Evolutionary conservation across 2,888 invertebrate species (phyloP).

Genomic region (Cryptops parisi): DNA sequence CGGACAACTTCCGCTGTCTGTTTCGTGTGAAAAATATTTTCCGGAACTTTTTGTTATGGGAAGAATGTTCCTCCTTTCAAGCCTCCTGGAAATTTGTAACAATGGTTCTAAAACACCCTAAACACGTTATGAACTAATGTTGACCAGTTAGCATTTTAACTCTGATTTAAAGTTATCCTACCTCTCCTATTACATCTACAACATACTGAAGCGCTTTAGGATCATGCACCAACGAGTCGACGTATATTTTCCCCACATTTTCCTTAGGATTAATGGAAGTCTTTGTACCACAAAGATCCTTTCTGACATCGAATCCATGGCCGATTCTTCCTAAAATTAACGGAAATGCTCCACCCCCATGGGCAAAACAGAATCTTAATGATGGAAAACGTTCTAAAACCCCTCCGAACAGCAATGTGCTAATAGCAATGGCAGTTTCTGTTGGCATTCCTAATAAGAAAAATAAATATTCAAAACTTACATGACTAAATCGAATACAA

Average conservation of each 20-base stretch:
- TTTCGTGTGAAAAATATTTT: too few species aligned
- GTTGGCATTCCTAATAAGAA: slow-evolving; percentile 38
- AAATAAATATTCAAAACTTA: background rate
- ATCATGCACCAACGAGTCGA: slow-evolving; percentile 40
- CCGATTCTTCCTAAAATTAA: slow-evolving; percentile 39
- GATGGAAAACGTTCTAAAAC: slow-evolving; percentile 34
- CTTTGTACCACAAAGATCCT: slow-evolving; percentile 40
- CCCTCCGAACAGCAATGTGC: slow-evolving; percentile 39
- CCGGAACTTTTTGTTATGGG: too few species aligned
- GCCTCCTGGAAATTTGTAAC: too few species aligned
- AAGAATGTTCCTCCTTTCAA: too few species aligned
- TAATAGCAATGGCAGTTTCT: slow-evolving; percentile 40
- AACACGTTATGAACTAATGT: too few species aligned
- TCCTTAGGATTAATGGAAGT: slow-evolving; percentile 30
- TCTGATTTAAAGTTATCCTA: too few species aligned
- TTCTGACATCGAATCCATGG: slow-evolving; percentile 35
- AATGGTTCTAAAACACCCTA: too few species aligned
- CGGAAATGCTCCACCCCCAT: slow-evolving; percentile 40
- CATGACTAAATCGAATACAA: background rate
- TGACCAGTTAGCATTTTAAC: too few species aligned
- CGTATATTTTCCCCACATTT: slow-evolving; percentile 35
- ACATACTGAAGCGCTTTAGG: slow-evolving; percentile 33
- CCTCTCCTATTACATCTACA: slow-evolving; percentile 37
- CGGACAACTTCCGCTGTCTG: too few species aligned
- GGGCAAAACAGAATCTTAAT: slow-evolving; percentile 37